Conservation (phyloP, 2,888 invertebrate species). For the Celastrina argiolus region DNA sequence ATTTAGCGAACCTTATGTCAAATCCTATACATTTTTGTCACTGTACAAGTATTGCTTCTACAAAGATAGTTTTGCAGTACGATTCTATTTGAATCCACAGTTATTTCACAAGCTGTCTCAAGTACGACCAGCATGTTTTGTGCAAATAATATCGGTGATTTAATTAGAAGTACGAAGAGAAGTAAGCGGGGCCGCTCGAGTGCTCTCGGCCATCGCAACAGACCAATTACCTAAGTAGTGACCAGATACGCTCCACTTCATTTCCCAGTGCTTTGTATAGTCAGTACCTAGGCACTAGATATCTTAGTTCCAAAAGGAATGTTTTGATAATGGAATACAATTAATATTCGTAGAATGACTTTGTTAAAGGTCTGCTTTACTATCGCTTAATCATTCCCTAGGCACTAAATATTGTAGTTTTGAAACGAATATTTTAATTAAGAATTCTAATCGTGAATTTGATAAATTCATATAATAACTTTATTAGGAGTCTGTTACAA, state of each 20-base stretch:
- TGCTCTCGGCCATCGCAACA: slow-evolving; percentile 8
- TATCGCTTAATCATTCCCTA: too few relatives aligned
- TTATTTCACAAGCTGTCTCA: background rate
- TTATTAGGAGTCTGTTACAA: too few relatives aligned
- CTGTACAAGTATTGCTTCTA: background rate
- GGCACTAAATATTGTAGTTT: too few relatives aligned
- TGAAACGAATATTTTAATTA: too few relatives aligned
- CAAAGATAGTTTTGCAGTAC: background rate
- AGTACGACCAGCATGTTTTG: background rate
- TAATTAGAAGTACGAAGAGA: slow-evolving; percentile 18
- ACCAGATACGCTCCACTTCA: background rate
- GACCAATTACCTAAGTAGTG: slow-evolving; percentile 12
- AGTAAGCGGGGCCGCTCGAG: background rate
- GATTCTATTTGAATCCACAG: background rate
- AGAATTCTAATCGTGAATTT: too few relatives aligned
- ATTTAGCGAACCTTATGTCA: too few relatives aligned
- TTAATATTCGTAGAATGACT: too few relatives aligned
- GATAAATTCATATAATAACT: too few relatives aligned
- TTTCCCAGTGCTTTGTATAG: background rate
- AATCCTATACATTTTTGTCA: background rate
- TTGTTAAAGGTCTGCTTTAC: too few relatives aligned
- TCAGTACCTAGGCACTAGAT: too few relatives aligned
- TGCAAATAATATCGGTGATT: slow-evolving; percentile 8
- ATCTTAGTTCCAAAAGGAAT: too few relatives aligned
- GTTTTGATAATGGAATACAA: too few relatives aligned